These are phyloP conservation scores for Trinorchestia longiramus DNA, from an alignment of 1,140 invertebrate species.

Conservation along the genomic window DNA sequence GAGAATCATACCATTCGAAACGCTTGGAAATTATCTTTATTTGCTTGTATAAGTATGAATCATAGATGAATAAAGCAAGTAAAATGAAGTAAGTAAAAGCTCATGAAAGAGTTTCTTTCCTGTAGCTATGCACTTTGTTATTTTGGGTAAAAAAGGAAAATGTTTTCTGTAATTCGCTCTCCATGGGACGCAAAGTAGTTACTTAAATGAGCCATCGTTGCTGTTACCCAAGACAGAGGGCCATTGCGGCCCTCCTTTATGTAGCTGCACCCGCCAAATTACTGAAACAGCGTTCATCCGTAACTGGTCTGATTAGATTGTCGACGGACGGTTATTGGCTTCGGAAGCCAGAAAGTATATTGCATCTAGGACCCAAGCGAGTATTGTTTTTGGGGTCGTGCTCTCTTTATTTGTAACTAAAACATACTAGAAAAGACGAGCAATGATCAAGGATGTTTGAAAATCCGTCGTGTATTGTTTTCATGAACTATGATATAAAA, in stretches of 20 bases:
- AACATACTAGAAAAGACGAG: not conserved
- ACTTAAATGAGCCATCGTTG: not conserved
- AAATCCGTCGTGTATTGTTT: not conserved
- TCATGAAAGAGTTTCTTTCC: not conserved
- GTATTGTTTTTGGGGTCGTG: not conserved
- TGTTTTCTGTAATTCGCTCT: not conserved
- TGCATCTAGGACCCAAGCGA: not conserved
- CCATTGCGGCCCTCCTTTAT: not conserved
- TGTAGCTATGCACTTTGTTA: not conserved
- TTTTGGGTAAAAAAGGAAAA: not conserved
- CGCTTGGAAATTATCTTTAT: no score
- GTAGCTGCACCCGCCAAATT: constrained; percentile 29
- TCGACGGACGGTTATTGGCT: constrained; percentile 39
- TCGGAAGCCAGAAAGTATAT: constrained; percentile 37
- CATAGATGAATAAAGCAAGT: not conserved
- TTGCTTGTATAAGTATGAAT: not conserved
- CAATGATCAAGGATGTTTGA: not conserved
- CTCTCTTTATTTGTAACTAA: not conserved
- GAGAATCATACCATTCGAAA: no score
- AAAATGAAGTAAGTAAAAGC: not conserved
- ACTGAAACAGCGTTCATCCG: constrained; percentile 47
- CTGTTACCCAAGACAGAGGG: not conserved
- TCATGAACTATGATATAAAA: not conserved
- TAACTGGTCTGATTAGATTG: constrained; percentile 48
- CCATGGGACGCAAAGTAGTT: not conserved